Evolutionary conservation across 2,797 vertebrate genomes (phyloP).

Genomic region (Coregonus suidteri): DNA sequence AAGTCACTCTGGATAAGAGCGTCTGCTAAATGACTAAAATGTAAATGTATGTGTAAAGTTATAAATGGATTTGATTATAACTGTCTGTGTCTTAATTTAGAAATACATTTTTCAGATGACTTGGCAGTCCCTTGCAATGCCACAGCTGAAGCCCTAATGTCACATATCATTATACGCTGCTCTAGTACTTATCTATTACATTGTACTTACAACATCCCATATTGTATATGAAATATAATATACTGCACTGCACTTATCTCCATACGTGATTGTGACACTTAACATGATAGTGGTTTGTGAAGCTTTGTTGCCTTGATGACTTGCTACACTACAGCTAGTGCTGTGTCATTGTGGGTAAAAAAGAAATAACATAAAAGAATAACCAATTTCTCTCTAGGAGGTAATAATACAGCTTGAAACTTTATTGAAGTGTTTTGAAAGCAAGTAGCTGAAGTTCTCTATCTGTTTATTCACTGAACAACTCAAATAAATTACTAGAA

Average conservation of each 20-base stretch:
- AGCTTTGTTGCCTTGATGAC: not conserved
- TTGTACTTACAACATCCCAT: not conserved
- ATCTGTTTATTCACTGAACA: constrained; percentile 10
- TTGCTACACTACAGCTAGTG: not conserved
- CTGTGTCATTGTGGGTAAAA: not conserved
- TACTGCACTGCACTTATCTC: not conserved
- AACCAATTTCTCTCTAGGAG: too few species aligned
- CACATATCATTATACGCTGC: not conserved
- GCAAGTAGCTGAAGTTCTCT: constrained; percentile 1
- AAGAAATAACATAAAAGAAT: too few species aligned
- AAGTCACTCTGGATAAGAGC: too few species aligned
- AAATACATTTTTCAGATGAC: too few species aligned
- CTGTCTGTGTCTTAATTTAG: too few species aligned
- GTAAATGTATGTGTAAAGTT: too few species aligned
- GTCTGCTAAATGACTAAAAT: too few species aligned
- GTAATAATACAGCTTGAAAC: not conserved
- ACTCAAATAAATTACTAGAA: constrained; percentile 32
- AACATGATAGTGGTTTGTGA: not conserved
- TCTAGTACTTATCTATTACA: not conserved
- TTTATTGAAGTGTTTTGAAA: constrained; percentile 14
- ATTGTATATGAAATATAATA: not conserved
- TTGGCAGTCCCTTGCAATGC: too few species aligned
- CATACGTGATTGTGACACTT: not conserved
- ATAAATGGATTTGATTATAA: too few species aligned
- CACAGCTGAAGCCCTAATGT: not conserved